Percentiles rank a stretch among this genome's conserved stretches.
Evolutionary conservation across 2,888 invertebrate genomes (phyloP).

Genomic region (Drosophila pseudotalamancana): DNA sequence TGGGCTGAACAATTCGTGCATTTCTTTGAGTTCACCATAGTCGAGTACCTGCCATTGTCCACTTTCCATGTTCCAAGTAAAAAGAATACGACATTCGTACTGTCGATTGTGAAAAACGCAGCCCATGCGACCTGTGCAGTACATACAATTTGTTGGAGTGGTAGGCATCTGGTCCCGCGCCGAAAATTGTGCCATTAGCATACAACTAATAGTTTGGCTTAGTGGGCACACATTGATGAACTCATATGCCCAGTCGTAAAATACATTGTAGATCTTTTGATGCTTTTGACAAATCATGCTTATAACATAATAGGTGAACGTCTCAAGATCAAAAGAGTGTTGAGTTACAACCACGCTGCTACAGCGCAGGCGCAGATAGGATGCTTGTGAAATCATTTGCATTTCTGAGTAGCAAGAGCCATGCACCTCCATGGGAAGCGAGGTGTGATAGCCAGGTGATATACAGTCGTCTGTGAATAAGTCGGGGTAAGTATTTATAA

Average conservation of each 20-base stretch:
- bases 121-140: constrained; percentile 81
- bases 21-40: constrained; percentile 83
- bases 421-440: constrained; percentile 84
- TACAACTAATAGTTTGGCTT: constrained; percentile 81
- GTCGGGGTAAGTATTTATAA: neutral
- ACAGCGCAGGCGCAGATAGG: constrained; percentile 83
- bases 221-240: constrained; percentile 83
- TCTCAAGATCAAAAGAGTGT: constrained; percentile 84
- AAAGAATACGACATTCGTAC: constrained; percentile 83
- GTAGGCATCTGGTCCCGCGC: constrained; percentile 82
- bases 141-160: constrained; percentile 76
- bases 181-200: constrained; percentile 84
- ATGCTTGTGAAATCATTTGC: constrained; percentile 84
- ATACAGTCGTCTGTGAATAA: constrained; percentile 82
- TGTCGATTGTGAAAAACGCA: constrained; percentile 83
- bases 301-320: constrained; percentile 84
- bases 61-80: constrained; percentile 84
- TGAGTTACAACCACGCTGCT: constrained; percentile 83
- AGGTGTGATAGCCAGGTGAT: constrained; percentile 84
- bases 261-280: constrained; percentile 84
- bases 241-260: constrained; percentile 84
- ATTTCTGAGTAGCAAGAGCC: constrained; percentile 84
- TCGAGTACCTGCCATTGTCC: constrained; percentile 84
- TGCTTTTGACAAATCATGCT: constrained; percentile 84
- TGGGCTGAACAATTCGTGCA: constrained; percentile 68